phyloP scores from a whole-genome alignment of 2,113 vertebrate genomes.

The Platycercus adscitus region DNA sequence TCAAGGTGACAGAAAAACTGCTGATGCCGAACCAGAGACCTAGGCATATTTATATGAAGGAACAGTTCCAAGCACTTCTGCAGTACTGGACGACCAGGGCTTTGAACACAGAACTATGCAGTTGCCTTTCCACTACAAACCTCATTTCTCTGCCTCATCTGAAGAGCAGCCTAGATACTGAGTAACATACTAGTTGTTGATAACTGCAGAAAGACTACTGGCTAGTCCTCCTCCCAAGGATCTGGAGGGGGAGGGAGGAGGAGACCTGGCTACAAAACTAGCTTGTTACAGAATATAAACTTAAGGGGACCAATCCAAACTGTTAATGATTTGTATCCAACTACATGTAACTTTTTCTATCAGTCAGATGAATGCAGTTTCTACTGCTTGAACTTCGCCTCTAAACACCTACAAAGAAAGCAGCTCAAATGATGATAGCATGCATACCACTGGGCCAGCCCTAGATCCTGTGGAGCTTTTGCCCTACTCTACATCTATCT shows the following conservation, averaged over 20 bases:
- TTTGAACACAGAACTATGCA: background rate
- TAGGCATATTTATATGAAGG: background rate
- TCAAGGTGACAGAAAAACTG: background rate
- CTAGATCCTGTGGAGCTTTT: background rate
- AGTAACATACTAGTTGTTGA: accelerated
- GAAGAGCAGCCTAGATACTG: background rate
- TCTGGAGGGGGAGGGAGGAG: accelerated
- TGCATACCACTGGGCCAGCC: background rate
- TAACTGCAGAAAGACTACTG: background rate
- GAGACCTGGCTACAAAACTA: background rate
- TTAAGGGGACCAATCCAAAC: background rate
- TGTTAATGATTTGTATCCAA: background rate
- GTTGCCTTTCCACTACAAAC: background rate
- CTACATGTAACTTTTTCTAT: background rate
- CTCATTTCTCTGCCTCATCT: background rate
- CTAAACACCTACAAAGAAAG: background rate
- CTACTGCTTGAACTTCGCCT: background rate
- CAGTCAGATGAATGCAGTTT: background rate
- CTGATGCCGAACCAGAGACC: background rate
- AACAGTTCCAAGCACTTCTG: background rate
- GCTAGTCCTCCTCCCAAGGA: background rate
- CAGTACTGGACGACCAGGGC: background rate
- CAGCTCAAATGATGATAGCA: background rate
- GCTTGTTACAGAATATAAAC: background rate
- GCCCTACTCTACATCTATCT: background rate